Conservation (phyloP, 2,888 invertebrate species). For the Scaptomyza reducta region DNA sequence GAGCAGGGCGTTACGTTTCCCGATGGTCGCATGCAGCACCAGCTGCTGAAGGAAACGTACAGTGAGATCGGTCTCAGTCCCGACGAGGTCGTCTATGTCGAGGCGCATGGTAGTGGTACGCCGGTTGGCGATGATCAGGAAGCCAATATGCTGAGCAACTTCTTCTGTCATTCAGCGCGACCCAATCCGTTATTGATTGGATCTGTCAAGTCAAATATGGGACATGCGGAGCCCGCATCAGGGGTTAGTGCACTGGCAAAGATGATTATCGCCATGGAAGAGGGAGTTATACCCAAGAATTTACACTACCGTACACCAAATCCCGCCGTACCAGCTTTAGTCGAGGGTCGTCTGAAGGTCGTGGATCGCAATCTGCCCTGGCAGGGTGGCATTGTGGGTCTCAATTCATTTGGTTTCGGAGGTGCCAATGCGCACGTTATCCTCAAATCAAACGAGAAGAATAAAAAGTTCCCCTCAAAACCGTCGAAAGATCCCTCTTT, state of each 20-base stretch:
- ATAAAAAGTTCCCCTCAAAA: conserved; percentile 85
- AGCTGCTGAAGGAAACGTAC: conserved; percentile 93
- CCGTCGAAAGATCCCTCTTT: conserved; percentile 15
- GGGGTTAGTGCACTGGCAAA: conserved; percentile 97
- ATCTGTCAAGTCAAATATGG: conserved; percentile 99
- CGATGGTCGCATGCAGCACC: conserved; percentile 91
- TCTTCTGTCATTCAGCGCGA: conserved; percentile 92
- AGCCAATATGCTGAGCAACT: conserved; percentile 95
- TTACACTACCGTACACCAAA: conserved; percentile 95
- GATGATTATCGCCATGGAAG: conserved; percentile 96
- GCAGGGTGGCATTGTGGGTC: conserved; percentile 94
- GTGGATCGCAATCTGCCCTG: conserved; percentile 92
- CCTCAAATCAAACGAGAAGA: conserved; percentile 90
- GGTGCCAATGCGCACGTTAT: conserved; percentile 97
- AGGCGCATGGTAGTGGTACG: conserved; percentile 99
- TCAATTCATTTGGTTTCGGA: conserved; percentile 99
- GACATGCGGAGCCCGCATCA: conserved; percentile 97
- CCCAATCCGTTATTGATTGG: conserved; percentile 93
- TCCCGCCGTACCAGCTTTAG: conserved; percentile 93
- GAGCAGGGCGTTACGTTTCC: conserved; percentile 95
- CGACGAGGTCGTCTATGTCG: conserved; percentile 93
- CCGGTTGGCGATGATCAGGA: conserved; percentile 99
- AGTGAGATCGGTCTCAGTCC: conserved; percentile 92
- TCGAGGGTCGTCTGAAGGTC: conserved; percentile 95
- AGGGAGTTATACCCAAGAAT: conserved; percentile 94